These are phyloP conservation scores for Xyrauchen texanus DNA, from an alignment of 2,113 vertebrate genomes.

Conservation along the genomic window DNA sequence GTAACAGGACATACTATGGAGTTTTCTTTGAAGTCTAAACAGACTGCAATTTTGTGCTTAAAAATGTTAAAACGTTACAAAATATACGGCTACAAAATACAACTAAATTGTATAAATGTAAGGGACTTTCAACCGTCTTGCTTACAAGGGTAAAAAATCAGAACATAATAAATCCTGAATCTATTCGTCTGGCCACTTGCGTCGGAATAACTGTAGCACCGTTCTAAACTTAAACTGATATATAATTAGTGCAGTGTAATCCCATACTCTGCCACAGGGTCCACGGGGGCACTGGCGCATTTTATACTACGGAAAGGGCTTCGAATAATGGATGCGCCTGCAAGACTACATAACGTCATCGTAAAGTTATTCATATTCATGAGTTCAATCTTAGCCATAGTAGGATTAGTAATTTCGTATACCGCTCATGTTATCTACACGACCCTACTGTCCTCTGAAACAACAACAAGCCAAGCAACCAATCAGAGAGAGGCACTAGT, in stretches of 20 bases:
- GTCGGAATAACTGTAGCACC: background rate
- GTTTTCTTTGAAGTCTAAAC: background rate
- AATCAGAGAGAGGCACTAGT: constrained; percentile 24
- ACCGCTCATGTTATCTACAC: background rate
- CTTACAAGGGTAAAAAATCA: too few relatives aligned
- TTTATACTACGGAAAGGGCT: background rate
- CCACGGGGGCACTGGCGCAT: background rate
- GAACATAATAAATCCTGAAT: background rate
- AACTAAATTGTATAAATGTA: too few relatives aligned
- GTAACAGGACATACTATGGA: background rate
- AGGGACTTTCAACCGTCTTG: too few relatives aligned
- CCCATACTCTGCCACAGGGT: background rate
- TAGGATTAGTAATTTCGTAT: background rate
- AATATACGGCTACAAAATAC: too few relatives aligned
- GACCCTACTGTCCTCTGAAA: background rate
- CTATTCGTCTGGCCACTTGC: background rate
- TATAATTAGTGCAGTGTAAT: constrained; percentile 78
- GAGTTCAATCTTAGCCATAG: background rate
- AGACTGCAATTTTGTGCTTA: background rate
- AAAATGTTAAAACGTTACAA: background rate
- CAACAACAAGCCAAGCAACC: constrained; percentile 56
- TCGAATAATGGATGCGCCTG: too few relatives aligned
- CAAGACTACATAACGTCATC: too few relatives aligned
- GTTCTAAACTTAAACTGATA: constrained; percentile 67
- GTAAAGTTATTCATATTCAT: background rate